Evolutionary conservation across 2,888 invertebrate species (phyloP).

Genomic region (Xanthorhoe spadicearia): DNA sequence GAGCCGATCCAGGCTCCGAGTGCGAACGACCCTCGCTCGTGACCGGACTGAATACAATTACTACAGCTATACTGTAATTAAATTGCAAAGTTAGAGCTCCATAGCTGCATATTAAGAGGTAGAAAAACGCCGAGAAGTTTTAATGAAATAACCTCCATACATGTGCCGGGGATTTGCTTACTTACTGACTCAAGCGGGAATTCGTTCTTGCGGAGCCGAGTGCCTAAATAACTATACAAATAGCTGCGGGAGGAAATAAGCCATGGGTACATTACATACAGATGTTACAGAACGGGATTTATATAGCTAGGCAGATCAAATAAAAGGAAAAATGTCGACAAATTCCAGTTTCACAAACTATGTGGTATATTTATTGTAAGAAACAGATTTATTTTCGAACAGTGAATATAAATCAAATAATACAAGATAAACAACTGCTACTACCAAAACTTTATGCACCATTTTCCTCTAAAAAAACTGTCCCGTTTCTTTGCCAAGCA

Average conservation of each 20-base stretch:
- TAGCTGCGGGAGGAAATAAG: constrained; percentile 2
- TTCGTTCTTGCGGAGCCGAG: constrained; percentile 24
- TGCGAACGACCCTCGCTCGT: constrained; percentile 52
- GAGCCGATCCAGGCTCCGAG: constrained; percentile 37
- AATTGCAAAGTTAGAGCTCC: constrained; percentile 67
- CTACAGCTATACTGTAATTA: constrained; percentile 63
- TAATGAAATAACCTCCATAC: constrained; percentile 56
- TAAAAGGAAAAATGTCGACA: no score
- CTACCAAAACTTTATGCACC: neutral
- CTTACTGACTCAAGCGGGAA: constrained; percentile 25
- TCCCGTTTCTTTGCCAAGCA: constrained; percentile 33
- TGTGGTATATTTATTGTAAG: no score
- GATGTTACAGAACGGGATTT: neutral
- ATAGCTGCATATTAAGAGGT: constrained; percentile 61
- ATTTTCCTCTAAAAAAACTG: constrained; percentile 10
- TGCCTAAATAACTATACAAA: constrained; percentile 10
- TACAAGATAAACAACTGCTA: neutral
- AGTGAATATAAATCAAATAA: neutral
- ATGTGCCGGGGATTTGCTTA: constrained; percentile 36
- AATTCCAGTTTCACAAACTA: no score
- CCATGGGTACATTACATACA: neutral
- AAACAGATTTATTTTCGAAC: neutral
- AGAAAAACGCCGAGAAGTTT: constrained; percentile 63
- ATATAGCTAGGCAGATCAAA: no score
- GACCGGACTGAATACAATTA: constrained; percentile 62